Evolutionary conservation across 2,888 invertebrate species (phyloP).

Genomic region (Campoplex capitator): DNA sequence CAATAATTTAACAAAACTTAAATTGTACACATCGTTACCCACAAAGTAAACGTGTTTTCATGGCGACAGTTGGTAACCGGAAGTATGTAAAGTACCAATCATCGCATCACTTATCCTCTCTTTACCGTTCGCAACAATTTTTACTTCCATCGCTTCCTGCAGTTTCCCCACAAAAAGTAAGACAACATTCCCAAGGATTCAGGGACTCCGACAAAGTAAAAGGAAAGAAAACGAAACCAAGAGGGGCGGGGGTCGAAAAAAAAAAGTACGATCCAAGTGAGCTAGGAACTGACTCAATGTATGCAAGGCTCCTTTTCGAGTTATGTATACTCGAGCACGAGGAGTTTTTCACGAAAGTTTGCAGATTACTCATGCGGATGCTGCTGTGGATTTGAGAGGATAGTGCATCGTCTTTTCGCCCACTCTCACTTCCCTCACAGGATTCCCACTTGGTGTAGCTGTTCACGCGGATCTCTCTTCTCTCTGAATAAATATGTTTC

Average conservation of each 20-base stretch:
- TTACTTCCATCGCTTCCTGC: background rate
- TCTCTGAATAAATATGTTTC: conserved; percentile 77
- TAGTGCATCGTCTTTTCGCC: conserved; percentile 70
- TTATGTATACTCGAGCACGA: conserved; percentile 71
- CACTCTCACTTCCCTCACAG: background rate
- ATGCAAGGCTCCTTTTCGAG: conserved; percentile 56
- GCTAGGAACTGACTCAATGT: conserved; percentile 52
- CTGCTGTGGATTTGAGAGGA: conserved; percentile 73
- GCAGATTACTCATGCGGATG: conserved; percentile 81
- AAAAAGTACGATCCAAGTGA: conserved; percentile 26
- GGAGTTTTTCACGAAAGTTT: conserved; percentile 77
- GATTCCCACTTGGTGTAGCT: conserved; percentile 35
- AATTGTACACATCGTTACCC: background rate
- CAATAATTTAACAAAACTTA: background rate
- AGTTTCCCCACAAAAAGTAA: conserved; percentile 5
- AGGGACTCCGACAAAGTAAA: conserved; percentile 28
- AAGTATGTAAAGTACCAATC: conserved; percentile 19
- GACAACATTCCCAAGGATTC: conserved; percentile 3
- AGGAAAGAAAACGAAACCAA: conserved; percentile 40
- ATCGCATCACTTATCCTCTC: conserved; percentile 2
- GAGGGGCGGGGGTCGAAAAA: background rate
- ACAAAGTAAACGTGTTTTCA: background rate
- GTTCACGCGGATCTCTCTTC: conserved; percentile 47
- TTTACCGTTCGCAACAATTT: background rate
- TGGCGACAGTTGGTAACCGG: background rate